Conservation (phyloP, 2,113 vertebrate genomes). For the Tyrannus savana region DNA sequence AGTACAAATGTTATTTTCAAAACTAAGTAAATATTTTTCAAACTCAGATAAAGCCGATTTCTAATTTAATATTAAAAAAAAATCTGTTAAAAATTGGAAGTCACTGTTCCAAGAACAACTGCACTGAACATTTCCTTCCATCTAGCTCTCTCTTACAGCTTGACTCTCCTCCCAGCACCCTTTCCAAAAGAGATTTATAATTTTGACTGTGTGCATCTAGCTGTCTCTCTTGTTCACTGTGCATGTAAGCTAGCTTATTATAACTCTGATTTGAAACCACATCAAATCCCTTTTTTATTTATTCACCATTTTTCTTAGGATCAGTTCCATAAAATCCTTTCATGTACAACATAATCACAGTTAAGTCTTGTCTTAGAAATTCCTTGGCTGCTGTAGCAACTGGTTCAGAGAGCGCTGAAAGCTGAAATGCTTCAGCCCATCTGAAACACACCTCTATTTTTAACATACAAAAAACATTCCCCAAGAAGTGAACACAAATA, state of each 20-base stretch:
- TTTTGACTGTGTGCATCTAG: background rate
- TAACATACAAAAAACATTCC: background rate
- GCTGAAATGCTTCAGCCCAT: background rate
- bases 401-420: background rate
- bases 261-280: background rate
- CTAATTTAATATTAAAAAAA: background rate
- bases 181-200: background rate
- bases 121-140: background rate
- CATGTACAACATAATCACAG: background rate
- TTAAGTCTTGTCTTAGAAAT: background rate
- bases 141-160: background rate
- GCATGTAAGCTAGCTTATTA: background rate
- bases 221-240: background rate
- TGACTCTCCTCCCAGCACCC: background rate
- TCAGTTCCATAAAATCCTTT: conserved; percentile 1
- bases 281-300: conserved; percentile 25
- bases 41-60: background rate
- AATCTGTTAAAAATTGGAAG: background rate
- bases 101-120: background rate
- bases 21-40: background rate
- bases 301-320: conserved; percentile 6
- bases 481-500: background rate
- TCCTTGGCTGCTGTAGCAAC: background rate
- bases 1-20: background rate
- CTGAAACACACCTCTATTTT: background rate